A percentile compares a stretch with the other conserved stretches of the same genome.
phyloP scores from a whole-genome alignment of 2,797 vertebrate genomes.

The Syncerus caffer region DNA sequence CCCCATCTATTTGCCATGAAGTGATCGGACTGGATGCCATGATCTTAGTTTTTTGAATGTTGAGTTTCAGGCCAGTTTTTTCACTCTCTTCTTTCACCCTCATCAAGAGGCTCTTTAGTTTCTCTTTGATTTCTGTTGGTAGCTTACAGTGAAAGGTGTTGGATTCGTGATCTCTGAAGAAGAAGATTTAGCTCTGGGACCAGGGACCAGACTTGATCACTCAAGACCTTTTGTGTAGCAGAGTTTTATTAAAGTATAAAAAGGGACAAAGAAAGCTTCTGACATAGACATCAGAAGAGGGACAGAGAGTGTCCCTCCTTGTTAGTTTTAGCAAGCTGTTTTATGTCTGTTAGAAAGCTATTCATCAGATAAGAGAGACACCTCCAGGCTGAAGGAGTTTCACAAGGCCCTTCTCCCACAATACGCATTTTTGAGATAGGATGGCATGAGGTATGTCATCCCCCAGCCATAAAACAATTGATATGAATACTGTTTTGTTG shows the following conservation, averaged over 20 bases:
- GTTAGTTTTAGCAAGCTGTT: not conserved
- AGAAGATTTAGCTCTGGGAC: not conserved
- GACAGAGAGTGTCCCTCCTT: not conserved
- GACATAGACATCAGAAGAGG: not conserved
- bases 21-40: not conserved
- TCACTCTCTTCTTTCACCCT: not conserved
- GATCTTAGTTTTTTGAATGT: not conserved
- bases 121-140: not conserved
- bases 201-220: not conserved
- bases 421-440: not conserved
- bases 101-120: not conserved
- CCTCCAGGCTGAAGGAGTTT: not conserved
- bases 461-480: not conserved
- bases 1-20: not conserved
- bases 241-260: not conserved
- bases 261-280: not conserved
- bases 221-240: not conserved
- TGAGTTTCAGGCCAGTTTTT: not conserved
- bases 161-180: fast-evolving
- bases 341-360: not conserved
- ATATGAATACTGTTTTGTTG: not conserved
- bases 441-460: not conserved
- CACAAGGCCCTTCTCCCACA: not conserved
- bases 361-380: not conserved
- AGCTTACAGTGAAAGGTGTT: not conserved